Evolutionary conservation across 2,888 invertebrate genomes (phyloP).

Genomic region (Uloborus plumipes): DNA sequence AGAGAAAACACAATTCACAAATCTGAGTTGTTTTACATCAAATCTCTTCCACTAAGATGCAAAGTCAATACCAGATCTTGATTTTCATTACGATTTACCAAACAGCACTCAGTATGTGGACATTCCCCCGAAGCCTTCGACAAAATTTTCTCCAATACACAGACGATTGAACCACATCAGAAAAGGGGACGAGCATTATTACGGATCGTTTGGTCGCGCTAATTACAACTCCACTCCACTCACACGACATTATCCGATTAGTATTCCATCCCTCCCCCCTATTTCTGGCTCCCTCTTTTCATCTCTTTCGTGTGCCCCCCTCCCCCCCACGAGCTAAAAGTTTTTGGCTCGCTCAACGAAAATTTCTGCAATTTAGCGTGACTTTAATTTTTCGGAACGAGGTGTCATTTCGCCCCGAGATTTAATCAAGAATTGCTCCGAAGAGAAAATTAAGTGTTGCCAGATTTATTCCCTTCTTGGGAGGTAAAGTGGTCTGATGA

Average conservation of each 20-base stretch:
- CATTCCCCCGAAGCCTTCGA: conserved; percentile 21
- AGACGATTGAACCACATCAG: conserved; percentile 61
- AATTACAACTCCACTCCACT: conserved; percentile 62
- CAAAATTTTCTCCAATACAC: conserved; percentile 60
- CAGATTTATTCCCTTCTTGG: conserved; percentile 18
- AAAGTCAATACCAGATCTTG: too few relatives aligned
- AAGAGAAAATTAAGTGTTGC: conserved; percentile 61
- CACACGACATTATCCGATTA: conserved; percentile 64
- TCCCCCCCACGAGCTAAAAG: conserved; percentile 27
- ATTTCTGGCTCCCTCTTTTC: conserved; percentile 9
- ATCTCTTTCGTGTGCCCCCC: neutral
- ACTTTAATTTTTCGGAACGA: conserved; percentile 64
- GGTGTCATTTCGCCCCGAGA: conserved; percentile 60
- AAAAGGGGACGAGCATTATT: conserved; percentile 62
- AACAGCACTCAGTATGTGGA: conserved; percentile 24
- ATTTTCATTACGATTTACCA: too few relatives aligned
- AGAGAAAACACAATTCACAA: too few relatives aligned
- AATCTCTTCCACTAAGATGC: too few relatives aligned
- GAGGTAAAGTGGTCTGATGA: neutral
- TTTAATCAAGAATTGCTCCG: conserved; percentile 59
- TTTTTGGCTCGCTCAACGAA: conserved; percentile 64
- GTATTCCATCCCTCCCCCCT: conserved; percentile 36
- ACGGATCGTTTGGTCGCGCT: conserved; percentile 63
- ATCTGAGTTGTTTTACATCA: too few relatives aligned
- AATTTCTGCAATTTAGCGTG: conserved; percentile 63